Evolutionary conservation across 2,113 vertebrate genomes (phyloP).

Genomic region (Gymnarchus niloticus): DNA sequence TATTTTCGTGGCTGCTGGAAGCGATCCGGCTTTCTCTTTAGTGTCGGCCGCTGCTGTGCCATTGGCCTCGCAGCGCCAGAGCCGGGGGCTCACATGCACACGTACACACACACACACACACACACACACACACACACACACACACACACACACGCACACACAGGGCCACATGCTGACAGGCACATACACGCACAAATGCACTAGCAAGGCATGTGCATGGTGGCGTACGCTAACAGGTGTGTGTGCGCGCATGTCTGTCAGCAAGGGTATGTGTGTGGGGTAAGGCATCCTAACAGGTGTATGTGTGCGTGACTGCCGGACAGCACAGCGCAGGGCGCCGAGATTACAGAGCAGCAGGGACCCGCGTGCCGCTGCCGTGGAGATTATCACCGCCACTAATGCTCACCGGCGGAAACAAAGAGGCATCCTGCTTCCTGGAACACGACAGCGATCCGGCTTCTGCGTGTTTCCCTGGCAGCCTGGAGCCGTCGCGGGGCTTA

Average conservation of each 20-base stretch:
- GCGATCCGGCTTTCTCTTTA: constrained; percentile 34
- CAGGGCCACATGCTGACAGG: too few relatives aligned
- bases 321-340: background rate
- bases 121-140: background rate
- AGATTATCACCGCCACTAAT: constrained; percentile 42
- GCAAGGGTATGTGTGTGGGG: background rate
- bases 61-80: background rate
- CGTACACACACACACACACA: background rate
- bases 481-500: constrained; percentile 7
- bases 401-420: constrained; percentile 56
- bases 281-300: background rate
- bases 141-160: constrained; percentile 29
- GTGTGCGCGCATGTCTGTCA: background rate
- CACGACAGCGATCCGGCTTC: constrained; percentile 51
- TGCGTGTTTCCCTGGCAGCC: constrained; percentile 21
- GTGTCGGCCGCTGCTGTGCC: background rate
- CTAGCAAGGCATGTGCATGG: background rate
- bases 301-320: background rate
- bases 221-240: background rate
- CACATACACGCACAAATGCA: too few relatives aligned
- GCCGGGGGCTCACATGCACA: background rate
- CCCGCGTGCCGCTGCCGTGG: constrained; percentile 19
- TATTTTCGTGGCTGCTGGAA: constrained; percentile 37
- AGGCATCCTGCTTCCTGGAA: constrained; percentile 63
- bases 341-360: background rate